These are phyloP conservation scores for Lepidocolaptes lacrymiger DNA, from an alignment of 2,797 vertebrate species.

Conservation along the genomic window DNA sequence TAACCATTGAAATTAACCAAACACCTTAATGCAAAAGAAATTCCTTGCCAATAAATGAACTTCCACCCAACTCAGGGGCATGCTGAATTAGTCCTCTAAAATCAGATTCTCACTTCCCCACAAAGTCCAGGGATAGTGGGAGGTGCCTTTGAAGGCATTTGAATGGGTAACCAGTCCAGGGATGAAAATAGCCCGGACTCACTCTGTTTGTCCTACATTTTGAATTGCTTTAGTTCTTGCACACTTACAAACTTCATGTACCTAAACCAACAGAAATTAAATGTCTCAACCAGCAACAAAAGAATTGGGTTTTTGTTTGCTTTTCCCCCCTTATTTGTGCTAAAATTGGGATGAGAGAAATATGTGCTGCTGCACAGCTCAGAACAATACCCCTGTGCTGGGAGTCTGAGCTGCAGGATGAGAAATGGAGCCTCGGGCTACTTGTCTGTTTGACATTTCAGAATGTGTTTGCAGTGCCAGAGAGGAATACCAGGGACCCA, in stretches of 20 bases:
- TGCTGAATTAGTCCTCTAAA: neutral
- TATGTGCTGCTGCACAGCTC: rapidly evolving
- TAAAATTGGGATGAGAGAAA: neutral
- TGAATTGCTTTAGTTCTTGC: neutral
- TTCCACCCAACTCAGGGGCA: neutral
- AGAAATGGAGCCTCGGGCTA: neutral
- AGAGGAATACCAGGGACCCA: neutral
- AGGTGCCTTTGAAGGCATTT: neutral
- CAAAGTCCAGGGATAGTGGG: neutral
- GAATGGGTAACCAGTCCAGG: neutral
- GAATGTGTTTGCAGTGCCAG: neutral
- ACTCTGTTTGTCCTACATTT: neutral
- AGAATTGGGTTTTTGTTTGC: neutral
- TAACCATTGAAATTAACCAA: neutral
- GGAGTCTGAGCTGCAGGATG: neutral
- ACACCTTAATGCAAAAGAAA: neutral
- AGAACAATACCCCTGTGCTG: rapidly evolving
- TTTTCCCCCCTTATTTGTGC: neutral
- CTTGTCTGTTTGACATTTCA: neutral
- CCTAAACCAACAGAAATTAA: neutral
- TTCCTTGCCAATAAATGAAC: neutral
- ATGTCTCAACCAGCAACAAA: neutral
- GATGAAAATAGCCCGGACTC: neutral
- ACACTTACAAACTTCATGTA: neutral
- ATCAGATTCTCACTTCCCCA: neutral